phyloP scores from a whole-genome alignment of 2,113 vertebrate genomes.

The Erpornis zantholeuca region DNA sequence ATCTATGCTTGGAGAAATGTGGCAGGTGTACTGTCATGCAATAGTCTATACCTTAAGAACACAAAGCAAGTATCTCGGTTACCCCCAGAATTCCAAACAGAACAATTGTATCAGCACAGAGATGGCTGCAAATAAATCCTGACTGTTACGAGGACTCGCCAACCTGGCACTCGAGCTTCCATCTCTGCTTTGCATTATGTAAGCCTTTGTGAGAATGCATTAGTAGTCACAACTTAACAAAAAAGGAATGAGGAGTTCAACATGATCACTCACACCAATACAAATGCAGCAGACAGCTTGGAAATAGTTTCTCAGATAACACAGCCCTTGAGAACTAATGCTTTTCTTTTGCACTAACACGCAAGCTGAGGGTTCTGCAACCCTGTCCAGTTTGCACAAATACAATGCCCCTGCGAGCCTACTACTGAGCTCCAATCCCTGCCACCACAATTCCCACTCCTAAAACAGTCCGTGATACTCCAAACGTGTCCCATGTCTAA shows the following conservation, averaged over 20 bases:
- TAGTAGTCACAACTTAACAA: background rate
- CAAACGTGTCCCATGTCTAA: background rate
- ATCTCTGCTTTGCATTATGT: background rate
- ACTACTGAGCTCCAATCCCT: background rate
- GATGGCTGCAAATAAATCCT: background rate
- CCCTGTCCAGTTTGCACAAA: background rate
- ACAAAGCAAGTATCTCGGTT: background rate
- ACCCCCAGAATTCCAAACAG: background rate
- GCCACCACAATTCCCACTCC: background rate
- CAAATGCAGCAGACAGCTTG: fast-evolving
- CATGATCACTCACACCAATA: background rate
- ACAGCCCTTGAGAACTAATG: background rate
- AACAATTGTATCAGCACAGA: background rate
- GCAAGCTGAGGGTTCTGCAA: background rate
- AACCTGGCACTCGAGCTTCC: background rate
- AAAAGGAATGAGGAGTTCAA: background rate
- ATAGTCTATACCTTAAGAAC: background rate
- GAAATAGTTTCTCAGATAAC: background rate
- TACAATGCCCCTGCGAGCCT: background rate
- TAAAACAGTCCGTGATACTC: background rate
- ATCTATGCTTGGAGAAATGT: background rate
- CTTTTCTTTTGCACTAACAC: background rate
- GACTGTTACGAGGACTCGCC: background rate
- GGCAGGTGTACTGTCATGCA: fast-evolving
- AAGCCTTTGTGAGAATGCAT: background rate